These are phyloP conservation scores for Grammatotria lemairii DNA, from an alignment of 2,113 vertebrate species.

Conservation along the genomic window DNA sequence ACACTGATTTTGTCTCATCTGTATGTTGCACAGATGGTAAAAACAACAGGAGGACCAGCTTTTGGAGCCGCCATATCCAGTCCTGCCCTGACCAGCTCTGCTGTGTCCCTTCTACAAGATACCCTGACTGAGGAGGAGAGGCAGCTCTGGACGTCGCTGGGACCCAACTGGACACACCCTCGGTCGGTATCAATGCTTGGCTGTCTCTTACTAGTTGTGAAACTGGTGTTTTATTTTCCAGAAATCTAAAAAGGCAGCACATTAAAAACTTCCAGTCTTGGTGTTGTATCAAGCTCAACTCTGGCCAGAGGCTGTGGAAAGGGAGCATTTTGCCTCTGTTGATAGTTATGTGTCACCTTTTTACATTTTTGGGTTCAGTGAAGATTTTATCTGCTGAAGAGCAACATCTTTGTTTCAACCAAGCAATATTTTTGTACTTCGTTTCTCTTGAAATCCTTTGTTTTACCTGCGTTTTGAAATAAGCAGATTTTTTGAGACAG, in stretches of 20 bases:
- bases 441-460: neutral
- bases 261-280: neutral
- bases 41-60: constrained; percentile 73
- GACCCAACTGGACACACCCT: constrained; percentile 77
- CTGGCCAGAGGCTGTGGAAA: neutral
- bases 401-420: neutral
- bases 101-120: constrained; percentile 71
- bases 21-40: constrained; percentile 73
- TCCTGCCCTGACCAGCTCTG: constrained; percentile 77
- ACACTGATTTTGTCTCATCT: neutral
- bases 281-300: neutral
- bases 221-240: neutral
- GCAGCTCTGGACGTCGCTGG: constrained; percentile 77
- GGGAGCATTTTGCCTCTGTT: neutral
- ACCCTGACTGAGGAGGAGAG: constrained; percentile 69
- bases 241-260: neutral
- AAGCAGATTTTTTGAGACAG: neutral
- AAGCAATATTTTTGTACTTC: neutral
- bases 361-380: neutral
- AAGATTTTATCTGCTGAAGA: neutral
- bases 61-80: constrained; percentile 69
- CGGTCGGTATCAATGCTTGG: constrained; percentile 51
- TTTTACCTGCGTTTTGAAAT: neutral
- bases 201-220: neutral
- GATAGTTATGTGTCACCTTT: neutral